Evolutionary conservation across 2,888 invertebrate species (phyloP).

Genomic region (Heteromurus nitidus): DNA sequence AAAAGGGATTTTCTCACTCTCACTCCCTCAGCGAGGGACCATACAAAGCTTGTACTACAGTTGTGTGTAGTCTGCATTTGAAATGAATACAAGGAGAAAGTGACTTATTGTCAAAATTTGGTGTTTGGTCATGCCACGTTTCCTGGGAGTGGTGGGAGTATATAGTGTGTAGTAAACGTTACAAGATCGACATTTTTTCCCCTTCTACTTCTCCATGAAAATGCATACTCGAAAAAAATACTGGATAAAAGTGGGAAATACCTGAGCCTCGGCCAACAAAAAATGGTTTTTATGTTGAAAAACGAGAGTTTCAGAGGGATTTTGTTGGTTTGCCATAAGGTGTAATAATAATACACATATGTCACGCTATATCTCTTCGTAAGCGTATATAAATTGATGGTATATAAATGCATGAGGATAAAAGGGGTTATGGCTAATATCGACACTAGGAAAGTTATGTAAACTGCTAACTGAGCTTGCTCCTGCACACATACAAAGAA

Average conservation of each 20-base stretch:
- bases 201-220: no score
- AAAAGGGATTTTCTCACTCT: conserved; percentile 58
- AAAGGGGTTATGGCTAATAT: no score
- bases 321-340: no score
- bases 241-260: conserved; percentile 4
- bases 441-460: no score
- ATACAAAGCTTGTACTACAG: neutral
- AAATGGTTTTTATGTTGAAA: no score
- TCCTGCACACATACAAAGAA: neutral
- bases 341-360: conserved; percentile 19
- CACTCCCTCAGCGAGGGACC: conserved; percentile 12
- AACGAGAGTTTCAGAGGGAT: no score
- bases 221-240: neutral
- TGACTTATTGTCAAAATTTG: conserved; percentile 44
- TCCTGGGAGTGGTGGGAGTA: conserved; percentile 18
- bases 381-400: no score
- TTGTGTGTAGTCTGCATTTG: neutral
- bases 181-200: conserved; percentile 9
- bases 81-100: conserved; percentile 6
- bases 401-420: no score
- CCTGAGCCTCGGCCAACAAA: conserved; percentile 62
- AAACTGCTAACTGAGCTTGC: no score
- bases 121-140: conserved; percentile 41
- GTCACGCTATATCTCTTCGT: no score
- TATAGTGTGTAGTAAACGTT: neutral